Evolutionary conservation across 2,888 invertebrate species (phyloP).

Genomic region (Euphydryas editha): DNA sequence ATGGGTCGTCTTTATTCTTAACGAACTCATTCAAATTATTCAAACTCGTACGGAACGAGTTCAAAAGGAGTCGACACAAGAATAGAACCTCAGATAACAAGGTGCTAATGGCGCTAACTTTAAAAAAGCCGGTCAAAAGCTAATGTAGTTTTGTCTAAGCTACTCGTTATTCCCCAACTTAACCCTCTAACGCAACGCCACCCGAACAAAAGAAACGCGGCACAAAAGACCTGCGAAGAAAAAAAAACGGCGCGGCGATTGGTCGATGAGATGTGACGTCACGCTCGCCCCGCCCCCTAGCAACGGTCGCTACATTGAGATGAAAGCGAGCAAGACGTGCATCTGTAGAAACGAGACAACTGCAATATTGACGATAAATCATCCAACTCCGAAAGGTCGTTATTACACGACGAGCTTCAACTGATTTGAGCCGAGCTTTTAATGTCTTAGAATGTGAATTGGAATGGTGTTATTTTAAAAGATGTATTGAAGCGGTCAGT

Average conservation of each 20-base stretch:
- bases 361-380: slow-evolving; percentile 59
- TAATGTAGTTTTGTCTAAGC: slow-evolving; percentile 44
- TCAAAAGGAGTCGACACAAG: slow-evolving; percentile 19
- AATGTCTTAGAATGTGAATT: slow-evolving; percentile 39
- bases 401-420: slow-evolving; percentile 30
- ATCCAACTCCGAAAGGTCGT: slow-evolving; percentile 41
- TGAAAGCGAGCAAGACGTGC: slow-evolving; percentile 68
- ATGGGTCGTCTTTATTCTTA: slow-evolving; percentile 12
- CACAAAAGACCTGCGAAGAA: slow-evolving; percentile 50
- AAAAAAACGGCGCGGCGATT: slow-evolving; percentile 66
- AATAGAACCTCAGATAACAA: slow-evolving; percentile 32
- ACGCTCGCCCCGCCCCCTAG: slow-evolving; percentile 75
- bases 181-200: slow-evolving; percentile 36
- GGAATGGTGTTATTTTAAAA: slow-evolving; percentile 25
- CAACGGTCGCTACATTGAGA: slow-evolving; percentile 81
- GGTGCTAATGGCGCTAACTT: slow-evolving; percentile 43
- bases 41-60: slow-evolving; percentile 23
- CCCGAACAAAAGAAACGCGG: slow-evolving; percentile 36
- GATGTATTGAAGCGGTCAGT: slow-evolving; percentile 64
- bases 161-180: slow-evolving; percentile 45
- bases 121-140: slow-evolving; percentile 44
- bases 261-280: slow-evolving; percentile 74
- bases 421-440: slow-evolving; percentile 24
- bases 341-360: slow-evolving; percentile 67
- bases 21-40: slow-evolving; percentile 23